Conservation (phyloP, 2,797 vertebrate species). For the Enteromius treurensis region DNA sequence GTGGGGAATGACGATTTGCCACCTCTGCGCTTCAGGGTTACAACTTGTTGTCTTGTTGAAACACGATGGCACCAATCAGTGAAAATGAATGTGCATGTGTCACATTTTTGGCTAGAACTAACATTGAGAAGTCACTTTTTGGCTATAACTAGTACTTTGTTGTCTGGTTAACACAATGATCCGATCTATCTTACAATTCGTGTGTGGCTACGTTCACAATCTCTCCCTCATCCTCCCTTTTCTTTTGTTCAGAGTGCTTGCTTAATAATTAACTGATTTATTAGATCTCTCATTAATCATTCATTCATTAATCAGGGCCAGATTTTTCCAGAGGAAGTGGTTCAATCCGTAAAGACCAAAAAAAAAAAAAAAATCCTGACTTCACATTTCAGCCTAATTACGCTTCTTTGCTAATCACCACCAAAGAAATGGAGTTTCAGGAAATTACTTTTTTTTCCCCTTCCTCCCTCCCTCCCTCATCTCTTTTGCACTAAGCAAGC, state of each 20-base stretch:
- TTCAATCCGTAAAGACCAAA: conserved; percentile 68
- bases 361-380: conserved; percentile 78
- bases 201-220: conserved; percentile 9
- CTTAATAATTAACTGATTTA: conserved; percentile 87
- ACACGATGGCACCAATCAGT: conserved; percentile 33
- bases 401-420: conserved; percentile 81
- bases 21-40: conserved; percentile 56
- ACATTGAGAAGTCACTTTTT: not conserved
- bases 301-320: conserved; percentile 84
- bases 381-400: conserved; percentile 84
- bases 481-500: conserved; percentile 65
- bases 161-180: not conserved
- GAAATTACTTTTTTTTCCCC: conserved; percentile 74
- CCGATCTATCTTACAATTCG: not conserved
- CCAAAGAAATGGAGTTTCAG: conserved; percentile 81
- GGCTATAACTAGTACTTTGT: not conserved
- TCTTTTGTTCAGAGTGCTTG: conserved; percentile 76
- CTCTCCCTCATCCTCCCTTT: conserved; percentile 57
- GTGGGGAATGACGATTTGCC: conserved; percentile 35
- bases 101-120: not conserved
- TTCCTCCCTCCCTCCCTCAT: conserved; percentile 57
- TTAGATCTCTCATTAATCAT: conserved; percentile 85
- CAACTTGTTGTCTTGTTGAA: conserved; percentile 24
- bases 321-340: conserved; percentile 81
- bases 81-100: not conserved